Conservation (phyloP, 2,113 vertebrate species). For the Zootoca vivipara region DNA sequence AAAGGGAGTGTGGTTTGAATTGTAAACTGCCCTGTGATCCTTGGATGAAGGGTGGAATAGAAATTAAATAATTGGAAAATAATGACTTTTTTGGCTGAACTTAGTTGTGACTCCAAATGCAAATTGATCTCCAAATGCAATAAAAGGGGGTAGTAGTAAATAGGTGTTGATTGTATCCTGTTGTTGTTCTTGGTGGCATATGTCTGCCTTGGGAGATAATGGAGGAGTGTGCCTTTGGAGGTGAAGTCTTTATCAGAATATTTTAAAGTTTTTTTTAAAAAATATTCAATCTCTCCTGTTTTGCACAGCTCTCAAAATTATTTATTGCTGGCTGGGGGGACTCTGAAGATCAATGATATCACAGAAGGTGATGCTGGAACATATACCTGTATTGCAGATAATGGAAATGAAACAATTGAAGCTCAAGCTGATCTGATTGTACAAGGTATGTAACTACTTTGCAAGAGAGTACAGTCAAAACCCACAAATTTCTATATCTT, state of each 20-base stretch:
- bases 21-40: too few relatives aligned
- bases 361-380: slow-evolving; percentile 82
- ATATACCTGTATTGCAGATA: slow-evolving; percentile 87
- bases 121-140: background rate
- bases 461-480: background rate
- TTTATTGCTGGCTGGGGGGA: slow-evolving; percentile 82
- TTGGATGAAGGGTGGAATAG: too few relatives aligned
- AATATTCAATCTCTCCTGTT: background rate
- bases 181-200: background rate
- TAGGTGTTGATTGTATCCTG: too few relatives aligned
- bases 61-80: too few relatives aligned
- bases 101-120: background rate
- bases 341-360: slow-evolving; percentile 83
- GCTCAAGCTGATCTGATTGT: slow-evolving; percentile 87
- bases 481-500: background rate
- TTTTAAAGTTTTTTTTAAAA: background rate
- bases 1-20: too few relatives aligned
- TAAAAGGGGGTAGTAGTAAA: too few relatives aligned
- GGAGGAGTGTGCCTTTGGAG: too few relatives aligned
- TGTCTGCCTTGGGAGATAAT: too few relatives aligned
- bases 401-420: slow-evolving; percentile 82
- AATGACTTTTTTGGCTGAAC: background rate
- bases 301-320: slow-evolving; percentile 78
- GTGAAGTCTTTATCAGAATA: background rate
- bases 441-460: slow-evolving; percentile 81